Percentiles rank a stretch among this genome's conserved stretches.
Evolutionary conservation across 2,888 invertebrate species (phyloP).

Genomic region (Pyrrhia umbra): DNA sequence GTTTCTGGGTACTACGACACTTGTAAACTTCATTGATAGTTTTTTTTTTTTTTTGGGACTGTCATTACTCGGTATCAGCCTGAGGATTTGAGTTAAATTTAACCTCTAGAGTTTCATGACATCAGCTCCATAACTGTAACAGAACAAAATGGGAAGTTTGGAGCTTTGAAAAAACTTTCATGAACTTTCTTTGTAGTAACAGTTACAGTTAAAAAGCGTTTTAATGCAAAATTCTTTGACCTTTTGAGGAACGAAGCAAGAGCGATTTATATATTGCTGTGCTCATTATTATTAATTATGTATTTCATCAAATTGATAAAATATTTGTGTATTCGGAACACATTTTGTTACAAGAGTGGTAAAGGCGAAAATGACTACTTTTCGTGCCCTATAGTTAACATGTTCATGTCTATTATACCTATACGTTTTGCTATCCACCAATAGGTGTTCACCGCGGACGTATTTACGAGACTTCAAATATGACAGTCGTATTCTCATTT

Average conservation of each 20-base stretch:
- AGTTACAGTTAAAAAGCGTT: too few species aligned
- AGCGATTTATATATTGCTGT: too few species aligned
- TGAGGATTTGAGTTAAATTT: not conserved
- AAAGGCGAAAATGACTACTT: not conserved
- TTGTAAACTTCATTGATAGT: not conserved
- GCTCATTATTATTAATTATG: not conserved
- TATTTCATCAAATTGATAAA: not conserved
- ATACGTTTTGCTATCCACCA: not conserved
- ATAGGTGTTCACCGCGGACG: conserved; percentile 2
- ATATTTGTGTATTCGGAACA: too few species aligned
- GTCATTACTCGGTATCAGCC: not conserved
- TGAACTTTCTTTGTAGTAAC: too few species aligned
- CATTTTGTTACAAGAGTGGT: not conserved
- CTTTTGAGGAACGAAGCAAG: too few species aligned
- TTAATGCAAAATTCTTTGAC: too few species aligned
- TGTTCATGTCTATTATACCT: not conserved
- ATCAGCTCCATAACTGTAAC: not conserved
- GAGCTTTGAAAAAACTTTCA: too few species aligned
- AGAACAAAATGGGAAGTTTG: too few species aligned
- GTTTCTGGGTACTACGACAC: too few species aligned
- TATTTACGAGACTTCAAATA: conserved; percentile 18
- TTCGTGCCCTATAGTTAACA: not conserved
- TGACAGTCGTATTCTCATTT: conserved; percentile 31
- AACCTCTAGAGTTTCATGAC: not conserved
- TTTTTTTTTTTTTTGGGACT: not conserved